These are phyloP conservation scores for Agonopterix heracliana DNA, from an alignment of 2,888 invertebrate genomes.

Conservation along the genomic window DNA sequence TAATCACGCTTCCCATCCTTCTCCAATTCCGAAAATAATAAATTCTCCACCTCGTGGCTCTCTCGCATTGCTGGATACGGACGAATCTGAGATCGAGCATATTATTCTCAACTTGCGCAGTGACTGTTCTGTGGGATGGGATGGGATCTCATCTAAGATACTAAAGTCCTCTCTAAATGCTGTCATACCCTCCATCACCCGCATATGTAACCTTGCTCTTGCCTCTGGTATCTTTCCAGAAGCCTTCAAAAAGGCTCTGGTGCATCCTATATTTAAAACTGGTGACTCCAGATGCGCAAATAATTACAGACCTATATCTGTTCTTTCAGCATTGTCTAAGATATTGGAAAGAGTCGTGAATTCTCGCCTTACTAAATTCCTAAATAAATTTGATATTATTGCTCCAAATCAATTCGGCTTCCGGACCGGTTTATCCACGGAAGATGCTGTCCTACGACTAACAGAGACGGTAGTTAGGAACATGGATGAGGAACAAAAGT, in stretches of 20 bases:
- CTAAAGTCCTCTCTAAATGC: no score
- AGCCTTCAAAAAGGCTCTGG: background rate
- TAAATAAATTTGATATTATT: background rate
- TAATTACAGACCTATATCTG: background rate
- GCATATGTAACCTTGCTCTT: no score
- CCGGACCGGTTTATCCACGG: background rate
- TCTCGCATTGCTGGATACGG: no score
- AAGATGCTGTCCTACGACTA: background rate
- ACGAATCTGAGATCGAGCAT: no score
- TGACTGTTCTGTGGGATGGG: no score
- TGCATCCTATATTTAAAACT: background rate
- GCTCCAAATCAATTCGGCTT: background rate
- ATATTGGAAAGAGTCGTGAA: background rate
- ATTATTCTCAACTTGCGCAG: no score
- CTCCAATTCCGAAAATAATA: no score
- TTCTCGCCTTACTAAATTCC: background rate
- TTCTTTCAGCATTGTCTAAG: background rate
- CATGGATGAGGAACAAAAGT: background rate
- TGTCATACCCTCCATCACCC: no score
- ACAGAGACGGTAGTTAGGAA: background rate
- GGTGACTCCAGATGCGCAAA: background rate
- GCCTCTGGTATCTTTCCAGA: no score
- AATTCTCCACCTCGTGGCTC: no score
- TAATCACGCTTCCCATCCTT: no score
- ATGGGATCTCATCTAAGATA: no score